Base-by-base conservation (phyloP, 2,888 invertebrate genomes). In the Drosophila lutescens region DNA sequence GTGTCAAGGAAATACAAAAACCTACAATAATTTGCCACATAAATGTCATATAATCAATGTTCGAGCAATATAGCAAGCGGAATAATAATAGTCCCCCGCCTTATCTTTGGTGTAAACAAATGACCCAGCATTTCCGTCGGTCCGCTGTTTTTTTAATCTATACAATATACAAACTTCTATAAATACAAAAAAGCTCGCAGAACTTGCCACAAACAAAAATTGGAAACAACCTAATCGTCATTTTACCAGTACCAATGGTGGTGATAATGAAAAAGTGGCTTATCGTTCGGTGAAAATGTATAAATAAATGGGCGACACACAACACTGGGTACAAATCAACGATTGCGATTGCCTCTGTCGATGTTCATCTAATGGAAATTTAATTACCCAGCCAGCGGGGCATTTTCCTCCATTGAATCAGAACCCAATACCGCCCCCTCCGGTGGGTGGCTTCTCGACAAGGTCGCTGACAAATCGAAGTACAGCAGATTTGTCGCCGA, bases 261-360 rank as follows among this genome's bases (percentile, higher is more conserved):
- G 17, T 58, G 65, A 68, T 63, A 74, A 57, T 62, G 41, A 30
- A 67, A 69, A 44, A 46, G 49, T 60, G 53, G 59, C 74, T 79
- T 77, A 79, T 79, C 63, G 49, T 20, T 15, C n/a, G 43, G 13
- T 10, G 23, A 46, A 44, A 71, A 61, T 34, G 55, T 59, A 58
- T 46, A 58, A 67, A 66, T 50, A 67, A 54, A 40, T 41, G 41
- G 12, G 30, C 51, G 13, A 51, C 62, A 20, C 46, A 26, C 26
- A 40, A 40, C 26, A 47, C n/a, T 26, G 34, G 63, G 1, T 41
- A 20, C 26, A 47, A 54, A 63, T 54, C 53, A 54, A 63, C 54
- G 63, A 40, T 47, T 54, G 40, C 15, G n/a, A 34, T 66, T 23
- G 51, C 36, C 41, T 46, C 57, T n/a, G 46, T 51, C 53, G 44